Base-by-base conservation (phyloP, 2,113 vertebrate species). In the Pleuronectes platessa region DNA sequence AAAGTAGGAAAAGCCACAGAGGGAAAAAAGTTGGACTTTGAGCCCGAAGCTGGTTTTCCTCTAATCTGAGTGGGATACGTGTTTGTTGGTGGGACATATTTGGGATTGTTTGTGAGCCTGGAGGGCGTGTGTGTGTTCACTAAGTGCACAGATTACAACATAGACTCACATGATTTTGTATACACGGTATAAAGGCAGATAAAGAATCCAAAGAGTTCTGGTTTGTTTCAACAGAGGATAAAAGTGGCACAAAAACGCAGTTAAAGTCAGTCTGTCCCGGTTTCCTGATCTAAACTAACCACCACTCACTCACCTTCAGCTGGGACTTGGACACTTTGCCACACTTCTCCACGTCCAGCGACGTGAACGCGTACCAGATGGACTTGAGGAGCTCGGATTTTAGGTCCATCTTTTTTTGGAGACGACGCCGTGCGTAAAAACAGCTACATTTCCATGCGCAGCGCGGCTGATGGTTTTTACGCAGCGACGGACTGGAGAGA, bases 251-350 rank as follows among this genome's bases (percentile, higher is more conserved):
- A 58, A 45, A 61, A 14, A 24, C 49, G 42, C 14, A 35, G 15
- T 37, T 55, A 21, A 47, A 40, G 24, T 23, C 27, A 5, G 23
- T 67, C n/a, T 6, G 49, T 26, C 56, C 61, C 47, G 24, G 79
- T 84, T 89, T 86, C 84, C 72, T 78, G 63, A 74, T 45, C 59
- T 45, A 2, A 0, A 18, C 5, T 53, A 65, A 60, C 2, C 1
- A 26, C 69, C 21, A 3, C 27, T 54, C 5, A 7, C 88, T 88
- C 81, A 94, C 94, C 94, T 95, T 95, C n/a, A 95, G 65, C 82
- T 95, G 94, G 5, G 94, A 95, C 20, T 95, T 95, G 61, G 94
- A 94, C 60, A 95, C 94, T 73, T 95, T 95, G 0, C 94, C 94
- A 26, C 93, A 94, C 61, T 90, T 91, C 69, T 94, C 93, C 61